Conservation (phyloP, 2,797 vertebrate species). For the Fistularia commersonii region DNA sequence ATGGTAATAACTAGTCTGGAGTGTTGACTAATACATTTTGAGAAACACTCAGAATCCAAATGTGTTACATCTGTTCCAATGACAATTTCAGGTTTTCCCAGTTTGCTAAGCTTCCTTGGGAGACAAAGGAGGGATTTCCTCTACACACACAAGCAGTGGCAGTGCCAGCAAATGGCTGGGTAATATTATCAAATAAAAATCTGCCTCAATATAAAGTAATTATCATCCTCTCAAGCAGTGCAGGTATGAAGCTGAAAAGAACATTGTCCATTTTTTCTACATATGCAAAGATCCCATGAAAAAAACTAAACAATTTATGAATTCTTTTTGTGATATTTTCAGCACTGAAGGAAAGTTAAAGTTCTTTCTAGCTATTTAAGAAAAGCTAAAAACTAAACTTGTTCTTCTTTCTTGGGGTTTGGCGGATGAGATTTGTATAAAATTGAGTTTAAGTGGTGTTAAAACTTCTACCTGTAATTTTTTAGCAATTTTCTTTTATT, state of each 20-base stretch:
- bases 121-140: slow-evolving; percentile 83
- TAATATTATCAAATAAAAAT: slow-evolving; percentile 60
- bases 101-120: slow-evolving; percentile 72
- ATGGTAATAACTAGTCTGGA: slow-evolving; percentile 54
- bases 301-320: background rate
- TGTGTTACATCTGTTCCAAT: slow-evolving; percentile 71
- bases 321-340: slow-evolving; percentile 10
- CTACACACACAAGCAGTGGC: slow-evolving; percentile 64
- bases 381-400: slow-evolving; percentile 6
- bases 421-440: slow-evolving; percentile 13
- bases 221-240: slow-evolving; percentile 5
- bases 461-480: slow-evolving; percentile 47
- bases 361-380: slow-evolving; percentile 17
- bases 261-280: no score
- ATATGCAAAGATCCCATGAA: background rate
- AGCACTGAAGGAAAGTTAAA: slow-evolving; percentile 17
- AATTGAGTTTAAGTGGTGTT: slow-evolving; percentile 15
- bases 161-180: slow-evolving; percentile 59
- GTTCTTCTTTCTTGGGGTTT: slow-evolving; percentile 1
- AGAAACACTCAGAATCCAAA: slow-evolving; percentile 60
- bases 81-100: slow-evolving; percentile 74
- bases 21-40: slow-evolving; percentile 65
- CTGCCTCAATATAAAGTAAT: slow-evolving; percentile 52
- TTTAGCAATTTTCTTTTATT: slow-evolving; percentile 1
- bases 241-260: slow-evolving; percentile 12